These are phyloP conservation scores for Neostethus bicornis DNA, from an alignment of 2,797 vertebrate species.

Conservation along the genomic window DNA sequence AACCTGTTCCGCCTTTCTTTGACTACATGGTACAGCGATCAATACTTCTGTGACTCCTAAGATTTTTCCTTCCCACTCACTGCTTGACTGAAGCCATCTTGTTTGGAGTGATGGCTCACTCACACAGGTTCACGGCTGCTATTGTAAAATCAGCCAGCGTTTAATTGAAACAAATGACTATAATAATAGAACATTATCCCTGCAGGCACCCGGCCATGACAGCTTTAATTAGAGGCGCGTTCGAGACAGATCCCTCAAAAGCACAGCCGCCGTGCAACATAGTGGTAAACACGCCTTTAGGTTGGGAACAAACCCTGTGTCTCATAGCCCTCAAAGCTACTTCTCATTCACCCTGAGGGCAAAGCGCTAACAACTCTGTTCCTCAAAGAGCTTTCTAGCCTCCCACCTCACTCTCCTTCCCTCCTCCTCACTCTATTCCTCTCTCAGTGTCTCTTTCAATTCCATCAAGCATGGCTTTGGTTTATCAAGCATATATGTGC, in stretches of 20 bases:
- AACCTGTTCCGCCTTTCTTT: constrained; percentile 23
- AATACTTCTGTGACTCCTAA: constrained; percentile 37
- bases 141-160: constrained; percentile 99
- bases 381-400: constrained; percentile 62
- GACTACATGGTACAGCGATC: constrained; percentile 36
- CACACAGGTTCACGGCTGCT: constrained; percentile 97
- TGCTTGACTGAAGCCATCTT: constrained; percentile 91
- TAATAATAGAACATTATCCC: constrained; percentile 99
- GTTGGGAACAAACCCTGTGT: constrained; percentile 61
- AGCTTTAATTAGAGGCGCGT: constrained; percentile 99
- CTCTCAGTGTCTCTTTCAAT: constrained; percentile 34
- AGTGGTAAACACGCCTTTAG: constrained; percentile 78
- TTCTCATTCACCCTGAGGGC: constrained; percentile 79
- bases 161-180: constrained; percentile 99
- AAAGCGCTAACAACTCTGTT: constrained; percentile 77
- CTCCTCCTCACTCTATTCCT: constrained; percentile 22
- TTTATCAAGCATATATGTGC: constrained; percentile 68
- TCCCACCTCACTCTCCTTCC: constrained; percentile 24
- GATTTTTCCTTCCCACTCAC: constrained; percentile 49
- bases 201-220: constrained; percentile 94
- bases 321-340: constrained; percentile 71
- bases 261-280: constrained; percentile 72
- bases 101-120: constrained; percentile 96
- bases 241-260: constrained; percentile 96
- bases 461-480: constrained; percentile 66